Evolutionary conservation across 37 sponge, comb jelly and placozoan species (phyloP).

Genomic region (Oscarella lobularis): DNA sequence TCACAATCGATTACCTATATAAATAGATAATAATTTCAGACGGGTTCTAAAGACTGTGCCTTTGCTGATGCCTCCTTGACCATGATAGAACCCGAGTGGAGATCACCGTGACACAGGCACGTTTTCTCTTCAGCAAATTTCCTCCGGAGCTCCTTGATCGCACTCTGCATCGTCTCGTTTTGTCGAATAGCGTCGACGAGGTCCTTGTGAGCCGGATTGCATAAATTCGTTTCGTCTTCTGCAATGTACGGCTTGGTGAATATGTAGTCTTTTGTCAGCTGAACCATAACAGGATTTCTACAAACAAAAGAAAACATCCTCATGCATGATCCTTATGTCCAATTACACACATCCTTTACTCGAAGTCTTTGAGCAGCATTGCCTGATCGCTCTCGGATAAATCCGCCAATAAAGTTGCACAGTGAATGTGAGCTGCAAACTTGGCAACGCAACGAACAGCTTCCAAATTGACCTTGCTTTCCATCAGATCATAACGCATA

Average conservation of each 20-base stretch:
- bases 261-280: conserved; percentile 2
- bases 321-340: no score
- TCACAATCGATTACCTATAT: no score
- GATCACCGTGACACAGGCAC: conserved; percentile 14
- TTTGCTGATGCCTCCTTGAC: no score
- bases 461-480: conserved; percentile 1
- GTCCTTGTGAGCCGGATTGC: no score
- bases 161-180: background rate
- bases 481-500: conserved; percentile 4
- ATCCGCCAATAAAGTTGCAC: no score
- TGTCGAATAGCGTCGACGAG: background rate
- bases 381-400: background rate
- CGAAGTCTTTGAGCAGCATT: background rate
- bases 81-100: conserved; percentile 16
- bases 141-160: background rate
- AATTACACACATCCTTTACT: background rate
- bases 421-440: background rate
- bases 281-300: conserved; percentile 11
- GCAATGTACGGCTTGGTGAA: conserved; percentile 1
- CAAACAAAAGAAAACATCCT: no score
- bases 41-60: no score
- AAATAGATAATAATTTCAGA: no score
- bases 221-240: conserved; percentile 6
- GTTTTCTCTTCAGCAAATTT: background rate
- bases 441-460: background rate